A percentile compares a stretch with the other conserved stretches of the same genome.
These are phyloP conservation scores for Umimayanthus kanabou DNA, from an alignment of 92 coral and sea anemone genomes.

Conservation along the genomic window DNA sequence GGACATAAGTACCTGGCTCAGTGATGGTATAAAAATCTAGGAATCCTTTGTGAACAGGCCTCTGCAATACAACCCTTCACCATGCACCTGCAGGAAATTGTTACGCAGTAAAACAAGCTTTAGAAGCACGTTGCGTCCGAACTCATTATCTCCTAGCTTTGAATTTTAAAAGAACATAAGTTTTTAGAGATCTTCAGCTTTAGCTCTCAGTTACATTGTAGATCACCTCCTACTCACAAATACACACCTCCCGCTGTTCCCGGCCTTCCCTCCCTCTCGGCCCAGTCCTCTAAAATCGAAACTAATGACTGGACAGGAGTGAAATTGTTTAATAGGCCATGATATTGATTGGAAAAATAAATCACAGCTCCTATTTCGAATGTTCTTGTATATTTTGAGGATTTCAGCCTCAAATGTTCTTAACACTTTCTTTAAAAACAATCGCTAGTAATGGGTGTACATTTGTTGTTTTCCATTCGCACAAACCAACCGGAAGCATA, in stretches of 20 bases:
- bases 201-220: neutral
- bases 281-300: neutral
- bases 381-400: no score
- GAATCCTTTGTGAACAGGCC: no score
- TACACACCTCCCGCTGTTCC: neutral
- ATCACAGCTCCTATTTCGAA: neutral
- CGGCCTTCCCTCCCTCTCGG: neutral
- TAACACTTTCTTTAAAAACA: no score
- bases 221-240: neutral
- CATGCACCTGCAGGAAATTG: neutral
- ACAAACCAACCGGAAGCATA: no score
- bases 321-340: no score
- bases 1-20: neutral
- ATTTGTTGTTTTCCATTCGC: no score
- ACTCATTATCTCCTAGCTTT: neutral
- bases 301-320: no score
- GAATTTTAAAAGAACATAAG: neutral
- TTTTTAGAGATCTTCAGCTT: neutral
- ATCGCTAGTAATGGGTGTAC: no score
- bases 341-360: no score
- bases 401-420: no score
- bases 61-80: neutral
- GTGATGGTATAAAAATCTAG: neutral
- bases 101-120: no score
- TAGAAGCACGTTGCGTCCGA: neutral